Percentiles rank a stretch among this genome's conserved stretches.
phyloP scores from a whole-genome alignment of 2,113 vertebrate genomes.

The Platichthys stellatus region DNA sequence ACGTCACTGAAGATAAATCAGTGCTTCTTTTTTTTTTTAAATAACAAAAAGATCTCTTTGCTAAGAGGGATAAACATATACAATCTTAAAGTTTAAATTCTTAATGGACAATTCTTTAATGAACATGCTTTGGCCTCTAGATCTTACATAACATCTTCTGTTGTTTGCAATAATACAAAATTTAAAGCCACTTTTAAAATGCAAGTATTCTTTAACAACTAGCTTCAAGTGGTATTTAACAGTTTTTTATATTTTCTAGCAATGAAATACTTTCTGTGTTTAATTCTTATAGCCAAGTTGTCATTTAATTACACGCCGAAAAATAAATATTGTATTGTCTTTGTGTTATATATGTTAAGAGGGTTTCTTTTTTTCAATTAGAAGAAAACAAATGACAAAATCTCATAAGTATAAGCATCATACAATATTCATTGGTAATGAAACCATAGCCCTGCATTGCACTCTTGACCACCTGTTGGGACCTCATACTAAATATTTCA shows the following conservation, averaged over 20 bases:
- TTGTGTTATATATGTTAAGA: conserved; percentile 21
- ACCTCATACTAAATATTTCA: conserved; percentile 88
- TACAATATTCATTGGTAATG: conserved; percentile 67
- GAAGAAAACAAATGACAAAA: conserved; percentile 57
- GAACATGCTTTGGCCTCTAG: neutral
- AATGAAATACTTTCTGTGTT: conserved; percentile 39
- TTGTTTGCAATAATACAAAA: neutral
- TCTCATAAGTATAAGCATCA: conserved; percentile 82
- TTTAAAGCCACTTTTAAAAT: neutral
- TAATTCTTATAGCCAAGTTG: conserved; percentile 37
- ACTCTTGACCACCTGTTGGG: conserved; percentile 91
- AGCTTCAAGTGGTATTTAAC: conserved; percentile 14
- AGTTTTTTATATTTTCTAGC: conserved; percentile 25
- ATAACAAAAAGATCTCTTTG: neutral
- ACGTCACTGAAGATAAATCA: neutral
- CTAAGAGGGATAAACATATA: neutral
- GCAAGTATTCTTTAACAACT: neutral
- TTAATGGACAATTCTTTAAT: neutral
- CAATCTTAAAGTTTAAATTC: neutral
- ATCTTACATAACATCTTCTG: neutral
- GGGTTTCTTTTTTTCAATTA: conserved; percentile 66
- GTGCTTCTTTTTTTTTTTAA: neutral
- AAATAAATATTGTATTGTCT: conserved; percentile 30
- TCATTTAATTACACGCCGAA: conserved; percentile 47
- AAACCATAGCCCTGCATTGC: conserved; percentile 68